phyloP scores from a whole-genome alignment of 2,888 invertebrate species.

The Rhimphoctona megacephalus region DNA sequence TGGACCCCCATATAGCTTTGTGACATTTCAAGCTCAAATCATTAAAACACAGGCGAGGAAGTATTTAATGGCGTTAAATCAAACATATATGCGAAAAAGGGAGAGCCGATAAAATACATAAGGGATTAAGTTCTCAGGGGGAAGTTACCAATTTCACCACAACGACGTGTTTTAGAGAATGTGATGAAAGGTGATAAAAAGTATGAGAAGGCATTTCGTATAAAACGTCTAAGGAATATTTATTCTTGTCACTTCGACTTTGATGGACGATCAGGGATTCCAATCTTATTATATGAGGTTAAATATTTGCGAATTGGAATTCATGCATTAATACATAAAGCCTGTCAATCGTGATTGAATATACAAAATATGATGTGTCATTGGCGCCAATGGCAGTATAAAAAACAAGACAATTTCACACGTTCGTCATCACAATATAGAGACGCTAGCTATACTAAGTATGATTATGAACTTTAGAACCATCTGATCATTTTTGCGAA shows the following conservation, averaged over 20 bases:
- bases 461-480: not conserved
- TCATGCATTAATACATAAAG: conserved; percentile 28
- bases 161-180: conserved; percentile 33
- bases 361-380: conserved; percentile 17
- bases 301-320: conserved; percentile 37
- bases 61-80: conserved; percentile 28
- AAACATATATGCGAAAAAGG: conserved; percentile 15
- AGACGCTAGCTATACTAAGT: not conserved
- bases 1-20: conserved; percentile 40
- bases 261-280: conserved; percentile 7
- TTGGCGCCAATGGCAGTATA: not conserved
- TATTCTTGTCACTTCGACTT: not conserved
- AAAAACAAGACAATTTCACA: conserved; percentile 3
- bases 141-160: conserved; percentile 40
- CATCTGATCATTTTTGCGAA: not conserved
- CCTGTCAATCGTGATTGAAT: conserved; percentile 27
- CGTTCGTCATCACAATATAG: not conserved
- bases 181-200: conserved; percentile 13
- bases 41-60: conserved; percentile 6
- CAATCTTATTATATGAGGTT: not conserved
- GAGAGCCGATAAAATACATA: conserved; percentile 19
- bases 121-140: conserved; percentile 18
- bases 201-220: conserved; percentile 34
- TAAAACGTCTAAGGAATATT: not conserved
- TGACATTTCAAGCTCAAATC: conserved; percentile 67